Base-by-base conservation (phyloP, 2,888 invertebrate species). In the Glyphotaelius pellucidus region DNA sequence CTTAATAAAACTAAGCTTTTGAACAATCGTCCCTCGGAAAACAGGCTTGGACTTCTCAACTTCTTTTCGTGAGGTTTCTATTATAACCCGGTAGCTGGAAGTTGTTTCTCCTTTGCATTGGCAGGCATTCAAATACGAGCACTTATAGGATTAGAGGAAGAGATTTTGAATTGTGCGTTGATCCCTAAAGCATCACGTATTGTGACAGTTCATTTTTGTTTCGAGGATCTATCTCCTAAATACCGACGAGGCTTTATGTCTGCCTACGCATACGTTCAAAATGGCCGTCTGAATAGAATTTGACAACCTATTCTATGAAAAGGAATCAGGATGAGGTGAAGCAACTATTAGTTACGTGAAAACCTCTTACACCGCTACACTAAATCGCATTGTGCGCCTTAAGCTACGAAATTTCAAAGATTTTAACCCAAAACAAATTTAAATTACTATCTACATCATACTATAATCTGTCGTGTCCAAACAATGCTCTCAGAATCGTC, bases 151-250 rank as follows among this genome's bases (percentile, higher is more conserved):
- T 93, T 93, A 93, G 92, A 92, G 90, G 90, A 89, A 89, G 90
- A 85, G 90, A 91, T 90, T 91, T 92, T 91, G 92, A 92, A 92
- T 88, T 91, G 89, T 91, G 89, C 89, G 88, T 85, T 91, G 91
- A 92, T 92, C 92, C 80, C 38, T 30, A 31, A 86, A 84, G 31
- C 35, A 15, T 19, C 84, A 91, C 85, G 91, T 93, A 93, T 93
- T 93, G 92, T 93, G 93, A 93, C 93, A 93, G 92, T 92, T 92
- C 90, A 92, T 91, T 93, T 93, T 93, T 91, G 93, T 93, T 93
- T 93, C 91, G 89, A 90, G 92, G 92, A 93, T 92, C 92, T 93
- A 92, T 92, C 90, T 92, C 86, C 91, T 90, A 93, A 93, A 92
- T 90, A 90, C 90, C 90, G 90, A 32, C n/a, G 86, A 79, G 90